Percentiles rank a stretch among this genome's conserved stretches.
phyloP scores from a whole-genome alignment of 2,113 vertebrate genomes.

The Zosterops borbonicus region DNA sequence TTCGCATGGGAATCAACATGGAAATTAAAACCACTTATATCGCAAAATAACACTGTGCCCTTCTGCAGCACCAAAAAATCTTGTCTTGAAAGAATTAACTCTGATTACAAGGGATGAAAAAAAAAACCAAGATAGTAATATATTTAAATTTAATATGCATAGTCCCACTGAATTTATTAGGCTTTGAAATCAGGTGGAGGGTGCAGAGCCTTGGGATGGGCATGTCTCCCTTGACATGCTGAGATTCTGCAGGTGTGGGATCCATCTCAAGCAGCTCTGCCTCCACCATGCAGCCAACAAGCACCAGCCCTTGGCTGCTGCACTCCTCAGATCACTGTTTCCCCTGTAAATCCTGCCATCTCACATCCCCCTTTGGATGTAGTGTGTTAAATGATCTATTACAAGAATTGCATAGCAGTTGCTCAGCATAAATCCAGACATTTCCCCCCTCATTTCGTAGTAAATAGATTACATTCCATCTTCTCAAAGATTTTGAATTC shows the following conservation, averaged over 20 bases:
- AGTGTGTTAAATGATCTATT: neutral
- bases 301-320: accelerated
- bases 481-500: neutral
- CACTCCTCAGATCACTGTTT: neutral
- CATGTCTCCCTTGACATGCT: accelerated
- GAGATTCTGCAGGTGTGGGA: accelerated
- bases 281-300: neutral
- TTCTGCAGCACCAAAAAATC: neutral
- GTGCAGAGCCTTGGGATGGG: neutral
- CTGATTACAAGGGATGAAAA: neutral
- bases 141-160: neutral
- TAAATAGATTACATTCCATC: neutral
- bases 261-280: accelerated
- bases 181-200: neutral
- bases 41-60: neutral
- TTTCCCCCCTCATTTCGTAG: neutral
- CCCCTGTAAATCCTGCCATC: neutral
- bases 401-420: neutral
- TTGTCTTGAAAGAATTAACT: neutral
- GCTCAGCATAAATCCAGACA: neutral
- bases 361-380: neutral
- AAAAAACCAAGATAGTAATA: neutral
- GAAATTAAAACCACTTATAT: neutral
- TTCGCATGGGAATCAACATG: neutral
- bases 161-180: neutral